These are phyloP conservation scores for Cephalopterus ornatus DNA, from an alignment of 2,113 vertebrate species.

Conservation along the genomic window DNA sequence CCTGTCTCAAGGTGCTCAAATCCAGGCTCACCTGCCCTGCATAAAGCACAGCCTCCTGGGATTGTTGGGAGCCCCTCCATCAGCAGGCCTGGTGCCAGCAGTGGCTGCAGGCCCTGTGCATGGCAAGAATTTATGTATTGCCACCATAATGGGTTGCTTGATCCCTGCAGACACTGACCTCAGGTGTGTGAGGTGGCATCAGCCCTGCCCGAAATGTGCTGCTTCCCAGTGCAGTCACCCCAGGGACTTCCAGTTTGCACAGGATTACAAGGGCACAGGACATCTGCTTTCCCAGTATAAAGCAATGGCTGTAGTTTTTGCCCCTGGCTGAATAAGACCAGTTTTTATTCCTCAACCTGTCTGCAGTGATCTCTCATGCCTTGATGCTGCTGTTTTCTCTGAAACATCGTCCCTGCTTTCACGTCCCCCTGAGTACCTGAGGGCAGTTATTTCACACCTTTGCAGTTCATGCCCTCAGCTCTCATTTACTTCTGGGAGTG, in stretches of 20 bases:
- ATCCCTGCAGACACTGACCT: not conserved
- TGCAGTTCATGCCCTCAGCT: not conserved
- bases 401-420: not conserved
- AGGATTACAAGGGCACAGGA: not conserved
- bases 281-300: not conserved
- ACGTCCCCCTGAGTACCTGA: accelerated
- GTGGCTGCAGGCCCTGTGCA: not conserved
- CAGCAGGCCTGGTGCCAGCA: not conserved
- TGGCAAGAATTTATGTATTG: accelerated
- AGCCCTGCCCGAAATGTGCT: not conserved
- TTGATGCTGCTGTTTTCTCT: not conserved
- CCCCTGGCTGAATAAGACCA: not conserved
- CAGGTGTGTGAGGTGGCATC: not conserved
- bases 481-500: not conserved
- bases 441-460: not conserved
- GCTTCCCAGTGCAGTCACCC: not conserved
- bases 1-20: not conserved
- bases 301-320: not conserved
- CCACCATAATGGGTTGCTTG: not conserved
- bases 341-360: not conserved
- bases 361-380: not conserved
- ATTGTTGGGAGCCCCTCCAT: not conserved
- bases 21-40: accelerated
- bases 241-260: not conserved
- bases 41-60: not conserved